These are phyloP conservation scores for Bombylius major DNA, from an alignment of 2,888 invertebrate species.

Conservation along the genomic window DNA sequence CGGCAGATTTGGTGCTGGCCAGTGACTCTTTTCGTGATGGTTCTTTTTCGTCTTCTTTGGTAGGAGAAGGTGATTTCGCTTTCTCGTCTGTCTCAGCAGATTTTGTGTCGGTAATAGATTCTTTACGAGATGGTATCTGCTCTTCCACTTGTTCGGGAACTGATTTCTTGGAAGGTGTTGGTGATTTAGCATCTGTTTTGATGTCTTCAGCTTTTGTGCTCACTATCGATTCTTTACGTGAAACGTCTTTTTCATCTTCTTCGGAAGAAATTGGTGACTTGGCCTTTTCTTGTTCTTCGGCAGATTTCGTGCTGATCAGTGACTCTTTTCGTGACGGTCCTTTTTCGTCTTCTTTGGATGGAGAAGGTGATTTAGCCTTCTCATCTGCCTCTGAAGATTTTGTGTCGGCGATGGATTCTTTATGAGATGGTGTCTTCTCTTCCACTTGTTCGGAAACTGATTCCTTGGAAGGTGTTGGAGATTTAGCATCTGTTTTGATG, in stretches of 20 bases:
- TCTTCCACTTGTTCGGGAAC: background rate
- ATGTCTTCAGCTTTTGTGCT: background rate
- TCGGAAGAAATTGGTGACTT: conserved; percentile 12
- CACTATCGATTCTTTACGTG: too few relatives aligned
- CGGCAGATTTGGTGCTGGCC: conserved; percentile 18
- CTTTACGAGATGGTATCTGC: conserved; percentile 16
- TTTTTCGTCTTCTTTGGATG: background rate
- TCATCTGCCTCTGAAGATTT: conserved; percentile 15
- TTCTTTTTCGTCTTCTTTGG: conserved; percentile 5
- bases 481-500: conserved; percentile 9
- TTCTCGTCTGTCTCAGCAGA: conserved; percentile 16
- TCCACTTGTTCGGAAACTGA: background rate
- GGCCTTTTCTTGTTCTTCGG: conserved; percentile 5
- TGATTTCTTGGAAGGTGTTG: background rate
- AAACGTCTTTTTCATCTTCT: background rate
- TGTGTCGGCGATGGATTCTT: background rate
- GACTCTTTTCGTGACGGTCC: conserved; percentile 17
- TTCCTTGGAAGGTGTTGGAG: conserved; percentile 1
- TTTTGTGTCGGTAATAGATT: conserved; percentile 18
- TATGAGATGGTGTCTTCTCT: too few relatives aligned
- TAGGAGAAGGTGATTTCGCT: too few relatives aligned
- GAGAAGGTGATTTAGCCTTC: background rate
- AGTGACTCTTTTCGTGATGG: conserved; percentile 19
- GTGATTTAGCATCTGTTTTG: background rate
- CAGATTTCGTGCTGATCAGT: conserved; percentile 12